Base-by-base conservation (phyloP, 2,113 vertebrate genomes). In the Nettapus auritus region DNA sequence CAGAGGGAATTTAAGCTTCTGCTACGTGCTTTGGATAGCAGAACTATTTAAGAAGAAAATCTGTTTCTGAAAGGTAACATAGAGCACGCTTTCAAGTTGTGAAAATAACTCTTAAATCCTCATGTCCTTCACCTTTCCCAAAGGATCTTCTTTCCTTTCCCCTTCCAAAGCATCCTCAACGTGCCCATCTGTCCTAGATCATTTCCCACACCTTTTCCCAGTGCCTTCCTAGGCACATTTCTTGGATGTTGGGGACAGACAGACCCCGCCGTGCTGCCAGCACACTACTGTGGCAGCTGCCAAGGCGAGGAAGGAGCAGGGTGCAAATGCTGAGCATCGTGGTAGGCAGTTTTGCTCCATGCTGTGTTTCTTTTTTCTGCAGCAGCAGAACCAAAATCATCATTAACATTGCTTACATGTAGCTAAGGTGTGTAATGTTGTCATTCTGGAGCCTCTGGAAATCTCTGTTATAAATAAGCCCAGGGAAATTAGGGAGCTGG, bases 111-210 rank as follows among this genome's bases (percentile, higher is more conserved):
- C 62, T 60, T 69, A 69, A 73, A 73, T 38, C 26, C 14, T 44
- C 1, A 0, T 14, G 14, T 38, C 82, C 53, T 23, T 62, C n/a
- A 18, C 44, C 53, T 52, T 88, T 90, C 23, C 29, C 20, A 81
- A 48, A 36, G 8, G 6, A 64, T 13, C 6, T 28, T 33, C 31
- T 33, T 55, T 6, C 16, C 22, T 46, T 57, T 38, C 34, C 19
- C 25, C 4, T 1, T 36, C 21, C 13, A 79, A 82, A 53, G 25
- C 50, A 31, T 20, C 57, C 53, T 69, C 21, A 10, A n/a, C 66
- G 5, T 2, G 31, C 31, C 40, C 6, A 64, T 69, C 38, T 42
- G 19, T 22, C 53, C 71, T 23, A 17, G 3, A 6, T 11, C 0
- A 1, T 56, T 80, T 56, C 76, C 29, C 4, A 4, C 33, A 67